Evolutionary conservation across 2,888 invertebrate species (phyloP), one percentile per base, ranked within the genome.

Genomic region (Dastarcus helophoroides): DNA sequence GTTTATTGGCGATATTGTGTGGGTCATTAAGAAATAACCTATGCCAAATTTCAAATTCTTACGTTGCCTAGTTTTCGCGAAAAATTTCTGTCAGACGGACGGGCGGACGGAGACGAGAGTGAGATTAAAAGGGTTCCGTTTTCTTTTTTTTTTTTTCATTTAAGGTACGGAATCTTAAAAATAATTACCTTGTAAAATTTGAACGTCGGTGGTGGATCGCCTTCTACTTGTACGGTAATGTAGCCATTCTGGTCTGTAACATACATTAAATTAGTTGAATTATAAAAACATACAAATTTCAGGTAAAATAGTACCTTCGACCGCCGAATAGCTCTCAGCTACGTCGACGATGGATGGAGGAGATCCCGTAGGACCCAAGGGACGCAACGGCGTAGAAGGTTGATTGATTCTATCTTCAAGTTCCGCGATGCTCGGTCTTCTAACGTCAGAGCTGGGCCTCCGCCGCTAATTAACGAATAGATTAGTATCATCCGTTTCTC

Each of bases 161-260:
- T n/a, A n/a, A n/a, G n/a, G n/a, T n/a, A n/a, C n/a, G n/a, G n/a
- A n/a, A n/a, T n/a, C n/a, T n/a, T n/a, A n/a, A n/a, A n/a, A n/a
- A n/a, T 26, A 26, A 23, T 40, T 50, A 67, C 68, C 63, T 90
- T 91, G 70, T 86, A 91, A 68, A 90, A 94, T 62, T 84, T 89
- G 66, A 95, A 91, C 12, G 86, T 86, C 3, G 97, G 95, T 31
- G 88, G 78, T 26, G 95, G 94, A 54, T 84, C 83, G 56, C 95
- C 94, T 64, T 93, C 90, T 43, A 97, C 83, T 64, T 81, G 80
- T 32, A 94, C 81, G 35, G 86, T 86, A 56, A 95, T 79, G 63
- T 90, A 91, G 31, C 85, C 94, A 53, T 85, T 88, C 67, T 82
- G 79, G 68, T 90, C 93, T 89, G n/a, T n/a, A n/a, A n/a, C n/a